Evolutionary conservation across 2,888 invertebrate species (phyloP).

Genomic region (Ichneumon xanthorius): DNA sequence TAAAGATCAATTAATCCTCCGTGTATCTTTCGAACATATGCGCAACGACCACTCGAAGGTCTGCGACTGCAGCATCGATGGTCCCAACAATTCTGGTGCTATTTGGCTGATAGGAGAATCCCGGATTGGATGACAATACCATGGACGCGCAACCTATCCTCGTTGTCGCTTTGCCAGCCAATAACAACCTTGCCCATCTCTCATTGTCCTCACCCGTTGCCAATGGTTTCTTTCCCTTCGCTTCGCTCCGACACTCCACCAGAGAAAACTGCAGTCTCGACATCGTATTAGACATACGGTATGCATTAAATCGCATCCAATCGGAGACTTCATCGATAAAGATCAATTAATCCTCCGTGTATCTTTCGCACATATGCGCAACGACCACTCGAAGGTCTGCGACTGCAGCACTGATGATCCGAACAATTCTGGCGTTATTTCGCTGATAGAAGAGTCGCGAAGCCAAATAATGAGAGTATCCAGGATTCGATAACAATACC

Average conservation of each 20-base stretch:
- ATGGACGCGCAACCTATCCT: background rate
- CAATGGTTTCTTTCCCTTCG: background rate
- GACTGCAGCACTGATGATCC: background rate
- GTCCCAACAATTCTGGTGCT: background rate
- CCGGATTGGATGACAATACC: slow-evolving; percentile 3
- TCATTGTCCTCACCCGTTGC: slow-evolving; percentile 10
- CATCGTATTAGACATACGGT: background rate
- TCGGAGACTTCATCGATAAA: background rate
- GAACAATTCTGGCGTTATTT: background rate
- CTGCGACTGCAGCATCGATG: background rate
- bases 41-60: background rate
- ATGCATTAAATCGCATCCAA: background rate
- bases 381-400: background rate
- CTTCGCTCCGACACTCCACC: too few species aligned
- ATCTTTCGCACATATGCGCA: background rate
- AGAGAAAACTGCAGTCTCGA: background rate
- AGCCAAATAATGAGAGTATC: slow-evolving; percentile 4
- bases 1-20: background rate
- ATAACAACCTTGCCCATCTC: slow-evolving; percentile 49
- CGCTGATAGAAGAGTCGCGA: slow-evolving; percentile 4
- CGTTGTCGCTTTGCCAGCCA: slow-evolving; percentile 17
- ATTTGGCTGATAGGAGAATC: slow-evolving; percentile 24
- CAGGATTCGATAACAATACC: slow-evolving; percentile 5
- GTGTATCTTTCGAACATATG: background rate
- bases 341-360: background rate